These are phyloP conservation scores for Diphyllodes magnificus DNA, from an alignment of 2,113 vertebrate species.

Conservation along the genomic window DNA sequence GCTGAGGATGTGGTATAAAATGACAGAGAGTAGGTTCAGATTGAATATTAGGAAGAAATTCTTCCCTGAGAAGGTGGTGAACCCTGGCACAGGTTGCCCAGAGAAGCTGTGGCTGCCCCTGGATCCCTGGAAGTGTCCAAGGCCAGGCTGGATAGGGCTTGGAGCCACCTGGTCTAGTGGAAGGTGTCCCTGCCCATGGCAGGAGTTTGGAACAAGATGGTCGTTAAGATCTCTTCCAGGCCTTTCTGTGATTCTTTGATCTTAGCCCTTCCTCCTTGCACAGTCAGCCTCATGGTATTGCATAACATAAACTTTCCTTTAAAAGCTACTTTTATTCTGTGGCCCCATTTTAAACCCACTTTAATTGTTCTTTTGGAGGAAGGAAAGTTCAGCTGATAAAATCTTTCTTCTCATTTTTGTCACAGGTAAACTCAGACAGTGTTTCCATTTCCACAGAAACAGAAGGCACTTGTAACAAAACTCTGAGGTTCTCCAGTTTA, in stretches of 20 bases:
- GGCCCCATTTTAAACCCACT: not conserved
- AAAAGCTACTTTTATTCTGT: not conserved
- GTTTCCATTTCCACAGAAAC: not conserved
- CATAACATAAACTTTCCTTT: not conserved
- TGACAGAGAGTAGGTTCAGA: not conserved
- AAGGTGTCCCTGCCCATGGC: not conserved
- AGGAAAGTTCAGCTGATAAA: not conserved
- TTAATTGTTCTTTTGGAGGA: not conserved
- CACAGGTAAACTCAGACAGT: not conserved
- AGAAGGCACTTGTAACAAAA: not conserved
- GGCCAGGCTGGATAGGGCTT: accelerated
- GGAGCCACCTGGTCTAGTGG: not conserved
- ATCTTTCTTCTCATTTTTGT: not conserved
- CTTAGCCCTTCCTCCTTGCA: accelerated
- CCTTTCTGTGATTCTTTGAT: not conserved
- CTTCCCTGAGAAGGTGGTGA: not conserved
- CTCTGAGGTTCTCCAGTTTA: not conserved
- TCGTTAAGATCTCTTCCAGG: not conserved
- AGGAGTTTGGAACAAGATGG: not conserved
- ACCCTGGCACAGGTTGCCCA: not conserved
- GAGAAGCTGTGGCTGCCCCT: not conserved
- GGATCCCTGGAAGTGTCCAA: not conserved
- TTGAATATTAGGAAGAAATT: not conserved
- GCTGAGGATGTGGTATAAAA: not conserved
- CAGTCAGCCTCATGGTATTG: not conserved